Conservation (phyloP, 64 coral and sea anemone genomes). For the Porites australiensis region DNA sequence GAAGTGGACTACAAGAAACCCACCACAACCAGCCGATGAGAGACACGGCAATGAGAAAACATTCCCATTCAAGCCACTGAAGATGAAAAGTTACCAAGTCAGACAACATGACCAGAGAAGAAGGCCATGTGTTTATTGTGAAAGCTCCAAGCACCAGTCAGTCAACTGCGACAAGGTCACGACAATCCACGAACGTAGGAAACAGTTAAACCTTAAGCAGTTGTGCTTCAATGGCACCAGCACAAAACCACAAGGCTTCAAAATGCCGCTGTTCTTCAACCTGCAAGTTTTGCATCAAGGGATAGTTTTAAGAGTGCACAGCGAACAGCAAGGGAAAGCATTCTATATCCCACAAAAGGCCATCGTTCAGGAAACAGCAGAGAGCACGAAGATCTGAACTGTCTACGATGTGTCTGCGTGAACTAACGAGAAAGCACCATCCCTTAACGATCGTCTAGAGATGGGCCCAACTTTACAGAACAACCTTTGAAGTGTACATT, state of each 20-base stretch:
- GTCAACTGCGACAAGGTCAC: slow-evolving; percentile 37
- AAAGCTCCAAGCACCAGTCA: slow-evolving; percentile 38
- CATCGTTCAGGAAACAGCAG: slow-evolving; percentile 10
- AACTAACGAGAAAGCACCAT: neutral
- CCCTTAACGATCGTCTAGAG: slow-evolving; percentile 28
- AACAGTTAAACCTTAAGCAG: slow-evolving; percentile 17
- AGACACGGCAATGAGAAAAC: neutral
- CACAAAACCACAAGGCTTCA: slow-evolving; percentile 24
- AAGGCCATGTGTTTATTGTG: slow-evolving; percentile 54
- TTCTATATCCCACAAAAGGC: slow-evolving; percentile 39
- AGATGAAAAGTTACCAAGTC: slow-evolving; percentile 21
- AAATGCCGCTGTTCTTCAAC: slow-evolving; percentile 3
- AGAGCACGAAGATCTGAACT: slow-evolving; percentile 18
- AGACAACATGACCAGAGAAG: slow-evolving; percentile 21
- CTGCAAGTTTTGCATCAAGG: slow-evolving; percentile 40
- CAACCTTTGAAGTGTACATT: slow-evolving; percentile 20
- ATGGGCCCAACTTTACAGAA: slow-evolving; percentile 4
- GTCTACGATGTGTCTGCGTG: slow-evolving; percentile 52
- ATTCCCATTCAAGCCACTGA: neutral
- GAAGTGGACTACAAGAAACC: slow-evolving; percentile 38
- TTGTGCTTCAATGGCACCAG: slow-evolving; percentile 63
- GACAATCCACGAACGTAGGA: slow-evolving; percentile 5
- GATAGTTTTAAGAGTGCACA: neutral
- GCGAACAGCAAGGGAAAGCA: neutral
- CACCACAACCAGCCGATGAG: neutral